These are phyloP conservation scores for Zoanthus gigantus DNA, from an alignment of 92 coral and sea anemone genomes.

Conservation along the genomic window DNA sequence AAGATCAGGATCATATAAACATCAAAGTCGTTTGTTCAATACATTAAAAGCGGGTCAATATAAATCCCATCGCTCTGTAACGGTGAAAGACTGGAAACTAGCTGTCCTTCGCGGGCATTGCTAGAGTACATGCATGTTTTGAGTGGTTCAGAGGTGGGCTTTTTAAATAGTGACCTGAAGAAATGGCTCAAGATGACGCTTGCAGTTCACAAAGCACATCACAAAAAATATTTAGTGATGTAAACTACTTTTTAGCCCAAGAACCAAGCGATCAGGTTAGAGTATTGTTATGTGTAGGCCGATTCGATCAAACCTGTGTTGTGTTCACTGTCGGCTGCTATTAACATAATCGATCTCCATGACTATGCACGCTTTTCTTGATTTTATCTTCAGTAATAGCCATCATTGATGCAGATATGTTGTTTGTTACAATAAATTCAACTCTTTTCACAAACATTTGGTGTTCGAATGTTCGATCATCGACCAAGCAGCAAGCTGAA, in stretches of 20 bases:
- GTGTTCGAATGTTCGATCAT: neutral
- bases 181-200: conserved; percentile 27
- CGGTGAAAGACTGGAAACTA: neutral
- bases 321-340: neutral
- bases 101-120: neutral
- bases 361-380: neutral
- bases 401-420: neutral
- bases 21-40: no score
- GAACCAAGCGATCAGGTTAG: conserved; percentile 46
- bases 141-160: conserved; percentile 9
- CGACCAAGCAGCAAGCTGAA: neutral
- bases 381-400: neutral
- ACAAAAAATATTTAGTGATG: conserved; percentile 23
- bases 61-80: neutral
- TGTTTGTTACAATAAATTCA: neutral
- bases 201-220: conserved; percentile 16
- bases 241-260: conserved; percentile 48
- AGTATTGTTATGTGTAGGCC: neutral
- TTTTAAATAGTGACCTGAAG: conserved; percentile 1
- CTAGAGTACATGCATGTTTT: neutral
- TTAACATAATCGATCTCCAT: neutral
- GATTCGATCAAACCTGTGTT: neutral
- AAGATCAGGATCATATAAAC: no score
- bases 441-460: neutral
- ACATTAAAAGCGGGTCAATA: no score